These are phyloP conservation scores for Raja brachyura DNA, from an alignment of 2,113 vertebrate species.

Conservation along the genomic window DNA sequence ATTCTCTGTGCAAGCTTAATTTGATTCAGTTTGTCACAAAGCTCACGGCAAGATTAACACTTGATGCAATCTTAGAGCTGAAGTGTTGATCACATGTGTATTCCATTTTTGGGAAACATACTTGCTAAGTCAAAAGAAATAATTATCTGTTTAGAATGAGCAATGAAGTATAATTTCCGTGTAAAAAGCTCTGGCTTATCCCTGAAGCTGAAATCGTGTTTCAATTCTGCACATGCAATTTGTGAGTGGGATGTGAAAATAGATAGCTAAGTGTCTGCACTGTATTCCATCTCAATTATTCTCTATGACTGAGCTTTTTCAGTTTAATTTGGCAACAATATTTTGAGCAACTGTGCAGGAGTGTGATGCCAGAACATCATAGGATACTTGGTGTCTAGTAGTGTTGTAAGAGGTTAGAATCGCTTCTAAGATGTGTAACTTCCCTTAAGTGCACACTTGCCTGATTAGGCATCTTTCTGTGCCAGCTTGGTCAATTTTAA, in stretches of 20 bases:
- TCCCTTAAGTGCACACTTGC: background rate
- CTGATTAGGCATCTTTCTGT: conserved; percentile 25
- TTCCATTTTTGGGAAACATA: background rate
- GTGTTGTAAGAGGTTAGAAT: conserved; percentile 26
- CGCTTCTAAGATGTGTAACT: background rate
- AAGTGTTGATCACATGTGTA: background rate
- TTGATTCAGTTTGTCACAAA: background rate
- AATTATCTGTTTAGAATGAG: background rate
- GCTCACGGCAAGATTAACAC: conserved; percentile 2
- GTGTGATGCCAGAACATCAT: conserved; percentile 35
- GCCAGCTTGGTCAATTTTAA: conserved; percentile 9
- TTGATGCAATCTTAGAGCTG: background rate
- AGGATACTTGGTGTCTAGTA: conserved; percentile 19
- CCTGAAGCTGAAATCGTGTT: background rate
- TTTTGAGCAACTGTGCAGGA: background rate
- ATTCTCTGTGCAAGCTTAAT: background rate
- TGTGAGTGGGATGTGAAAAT: conserved; percentile 1
- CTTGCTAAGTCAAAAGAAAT: conserved; percentile 7
- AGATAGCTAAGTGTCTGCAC: conserved; percentile 30
- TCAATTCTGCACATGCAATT: background rate
- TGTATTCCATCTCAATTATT: conserved; percentile 34
- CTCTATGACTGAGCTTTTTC: conserved; percentile 4
- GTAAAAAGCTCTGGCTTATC: conserved; percentile 22
- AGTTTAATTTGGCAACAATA: conserved; percentile 23
- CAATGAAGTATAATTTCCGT: background rate